Evolutionary conservation across 2,113 vertebrate species (phyloP).

Genomic region (Scomber scombrus): DNA sequence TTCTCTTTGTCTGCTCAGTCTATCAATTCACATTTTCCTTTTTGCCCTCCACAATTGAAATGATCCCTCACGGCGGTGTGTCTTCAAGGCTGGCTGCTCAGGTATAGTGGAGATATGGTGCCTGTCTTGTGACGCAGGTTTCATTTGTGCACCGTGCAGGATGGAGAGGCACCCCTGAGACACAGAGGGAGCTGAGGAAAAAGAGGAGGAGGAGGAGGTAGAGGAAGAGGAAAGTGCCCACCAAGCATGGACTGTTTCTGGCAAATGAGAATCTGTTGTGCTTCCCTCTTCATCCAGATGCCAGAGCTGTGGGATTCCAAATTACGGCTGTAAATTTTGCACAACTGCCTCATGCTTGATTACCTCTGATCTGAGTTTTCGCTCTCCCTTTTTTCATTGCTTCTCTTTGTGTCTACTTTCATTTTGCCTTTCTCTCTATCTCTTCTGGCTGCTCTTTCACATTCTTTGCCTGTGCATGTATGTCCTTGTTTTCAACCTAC

Average conservation of each 20-base stretch:
- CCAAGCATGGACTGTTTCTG: slow-evolving; percentile 69
- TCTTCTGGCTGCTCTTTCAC: slow-evolving; percentile 22
- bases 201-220: background rate
- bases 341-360: slow-evolving; percentile 79
- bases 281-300: slow-evolving; percentile 69
- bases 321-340: slow-evolving; percentile 80
- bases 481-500: slow-evolving; percentile 2
- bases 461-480: slow-evolving; percentile 24
- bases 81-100: slow-evolving; percentile 71
- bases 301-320: slow-evolving; percentile 70
- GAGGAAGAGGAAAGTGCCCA: slow-evolving; percentile 38
- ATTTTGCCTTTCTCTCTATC: slow-evolving; percentile 51
- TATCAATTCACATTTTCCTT: slow-evolving; percentile 62
- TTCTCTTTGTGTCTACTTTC: slow-evolving; percentile 50
- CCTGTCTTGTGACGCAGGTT: slow-evolving; percentile 66
- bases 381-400: slow-evolving; percentile 49
- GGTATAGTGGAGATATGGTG: slow-evolving; percentile 60
- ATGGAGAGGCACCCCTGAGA: slow-evolving; percentile 57
- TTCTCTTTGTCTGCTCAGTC: slow-evolving; percentile 52
- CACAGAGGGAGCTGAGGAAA: slow-evolving; percentile 8
- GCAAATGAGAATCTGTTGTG: slow-evolving; percentile 78
- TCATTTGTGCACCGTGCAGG: slow-evolving; percentile 61
- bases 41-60: slow-evolving; percentile 54
- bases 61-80: slow-evolving; percentile 54
- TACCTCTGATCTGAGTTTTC: slow-evolving; percentile 72